Evolutionary conservation across 2,888 invertebrate species (phyloP), one percentile per base, ranked within the genome.

Genomic region (Stenurella melanura): DNA sequence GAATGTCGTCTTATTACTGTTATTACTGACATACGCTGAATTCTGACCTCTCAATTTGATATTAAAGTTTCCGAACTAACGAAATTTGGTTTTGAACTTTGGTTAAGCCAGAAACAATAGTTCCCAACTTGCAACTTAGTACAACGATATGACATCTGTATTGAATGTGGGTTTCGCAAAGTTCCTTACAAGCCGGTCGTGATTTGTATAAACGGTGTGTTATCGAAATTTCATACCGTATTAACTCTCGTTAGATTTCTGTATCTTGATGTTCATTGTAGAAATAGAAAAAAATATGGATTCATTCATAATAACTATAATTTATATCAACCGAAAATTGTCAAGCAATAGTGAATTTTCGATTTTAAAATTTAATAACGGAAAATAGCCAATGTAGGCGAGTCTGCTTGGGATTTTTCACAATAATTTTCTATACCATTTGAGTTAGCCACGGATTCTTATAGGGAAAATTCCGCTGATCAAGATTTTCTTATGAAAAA

Each of bases 11-110:
- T 12, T 1, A n/a, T n/a, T n/a, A n/a, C n/a, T n/a, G n/a, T 26
- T 26, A 15, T 42, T 42, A 42, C 50, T 50, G 6, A 50, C 50
- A 50, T 50, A 12, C 7, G 30, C 61, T 30, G n/a, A 61, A 61
- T 30, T n/a, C 30, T 30, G 30, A 30, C 30, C 61, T 30, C 61
- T 61, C n/a, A 61, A 61, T 61, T n/a, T 61, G 30, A 61, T 26
- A 61, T 61, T 61, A 61, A 61, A 61, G 61, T 61, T 61, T 30
- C 26, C 7, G 26, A 61, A n/a, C 61, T n/a, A 30, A 61, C 34
- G 61, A 61, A 61, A 61, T 61, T 61, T 61, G 26, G 61, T 17
- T 61, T 30, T 61, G 61, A 61, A 61, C 61, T 61, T 61, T 9
- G 58, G 21, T 30, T 26, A 30, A 61, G 34, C 61, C 30, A 61